These are phyloP conservation scores for Melanerpes formicivorus DNA, from an alignment of 2,113 vertebrate genomes.

Conservation along the genomic window DNA sequence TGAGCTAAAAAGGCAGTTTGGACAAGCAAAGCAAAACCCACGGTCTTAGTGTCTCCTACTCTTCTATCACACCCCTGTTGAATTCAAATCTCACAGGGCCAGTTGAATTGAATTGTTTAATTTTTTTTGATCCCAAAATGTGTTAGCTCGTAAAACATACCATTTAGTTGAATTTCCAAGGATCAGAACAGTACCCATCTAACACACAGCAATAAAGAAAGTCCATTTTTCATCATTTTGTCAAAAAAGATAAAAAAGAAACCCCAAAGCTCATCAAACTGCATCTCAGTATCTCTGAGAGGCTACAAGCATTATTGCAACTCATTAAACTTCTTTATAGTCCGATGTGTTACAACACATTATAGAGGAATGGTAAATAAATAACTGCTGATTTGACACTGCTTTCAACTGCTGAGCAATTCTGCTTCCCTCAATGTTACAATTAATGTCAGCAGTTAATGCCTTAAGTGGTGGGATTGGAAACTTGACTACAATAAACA, in stretches of 20 bases:
- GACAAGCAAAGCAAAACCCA: not conserved
- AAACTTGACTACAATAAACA: constrained; percentile 6
- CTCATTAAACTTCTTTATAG: constrained; percentile 44
- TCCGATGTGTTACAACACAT: constrained; percentile 6
- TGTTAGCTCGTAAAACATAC: not conserved
- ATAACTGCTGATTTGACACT: constrained; percentile 56
- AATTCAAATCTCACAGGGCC: not conserved
- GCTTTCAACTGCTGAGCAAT: constrained; percentile 43
- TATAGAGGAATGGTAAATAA: constrained; percentile 43
- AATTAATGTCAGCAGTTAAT: constrained; percentile 53
- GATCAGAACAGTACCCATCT: not conserved
- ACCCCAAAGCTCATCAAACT: not conserved
- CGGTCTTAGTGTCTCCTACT: not conserved
- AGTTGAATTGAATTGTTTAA: not conserved
- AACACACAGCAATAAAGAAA: not conserved
- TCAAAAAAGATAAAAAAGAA: not conserved
- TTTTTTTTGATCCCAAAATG: not conserved
- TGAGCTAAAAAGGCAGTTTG: not conserved
- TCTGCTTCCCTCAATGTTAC: constrained; percentile 20
- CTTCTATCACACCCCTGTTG: not conserved
- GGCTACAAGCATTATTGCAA: not conserved
- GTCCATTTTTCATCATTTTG: not conserved
- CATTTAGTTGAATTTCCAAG: not conserved
- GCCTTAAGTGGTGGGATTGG: not conserved
- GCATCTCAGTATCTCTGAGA: not conserved